phyloP scores from a whole-genome alignment of 2,113 vertebrate species.

The Coturnix japonica region DNA sequence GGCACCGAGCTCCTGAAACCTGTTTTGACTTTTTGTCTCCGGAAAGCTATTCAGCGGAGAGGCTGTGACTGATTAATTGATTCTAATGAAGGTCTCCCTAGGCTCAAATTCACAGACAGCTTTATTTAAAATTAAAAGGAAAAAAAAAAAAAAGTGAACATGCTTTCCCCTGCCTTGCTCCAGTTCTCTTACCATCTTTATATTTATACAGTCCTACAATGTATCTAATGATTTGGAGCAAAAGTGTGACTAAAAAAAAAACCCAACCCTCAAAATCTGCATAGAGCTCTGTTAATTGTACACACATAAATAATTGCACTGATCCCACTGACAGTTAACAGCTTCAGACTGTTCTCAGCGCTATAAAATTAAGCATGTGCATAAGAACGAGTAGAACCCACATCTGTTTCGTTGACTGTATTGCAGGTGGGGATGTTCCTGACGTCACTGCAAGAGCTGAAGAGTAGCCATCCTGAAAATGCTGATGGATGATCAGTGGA shows the following conservation, averaged over 20 bases:
- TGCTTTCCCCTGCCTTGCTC: fast-evolving
- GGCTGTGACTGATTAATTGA: slow-evolving; percentile 76
- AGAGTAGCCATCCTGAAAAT: neutral
- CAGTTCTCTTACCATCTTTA: neutral
- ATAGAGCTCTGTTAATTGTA: neutral
- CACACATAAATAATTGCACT: neutral
- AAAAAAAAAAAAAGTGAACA: neutral
- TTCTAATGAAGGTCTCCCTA: slow-evolving; percentile 79
- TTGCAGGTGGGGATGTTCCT: neutral
- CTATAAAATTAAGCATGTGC: neutral
- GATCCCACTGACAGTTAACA: neutral
- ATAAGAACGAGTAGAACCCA: neutral
- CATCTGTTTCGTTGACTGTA: neutral
- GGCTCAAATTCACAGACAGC: slow-evolving; percentile 64
- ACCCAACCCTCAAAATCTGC: neutral
- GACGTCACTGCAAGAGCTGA: neutral
- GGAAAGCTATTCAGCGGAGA: slow-evolving; percentile 72
- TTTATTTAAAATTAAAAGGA: slow-evolving; percentile 65
- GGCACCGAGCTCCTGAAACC: slow-evolving; percentile 11
- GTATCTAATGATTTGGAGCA: neutral
- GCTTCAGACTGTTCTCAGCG: neutral
- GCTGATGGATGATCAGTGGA: neutral
- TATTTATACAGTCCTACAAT: neutral
- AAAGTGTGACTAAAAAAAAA: neutral
- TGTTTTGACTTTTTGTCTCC: slow-evolving; percentile 18